Evolutionary conservation across 2,113 vertebrate species (phyloP), one percentile per base, ranked within the genome.

Genomic region (Dipodomys ordii): DNA sequence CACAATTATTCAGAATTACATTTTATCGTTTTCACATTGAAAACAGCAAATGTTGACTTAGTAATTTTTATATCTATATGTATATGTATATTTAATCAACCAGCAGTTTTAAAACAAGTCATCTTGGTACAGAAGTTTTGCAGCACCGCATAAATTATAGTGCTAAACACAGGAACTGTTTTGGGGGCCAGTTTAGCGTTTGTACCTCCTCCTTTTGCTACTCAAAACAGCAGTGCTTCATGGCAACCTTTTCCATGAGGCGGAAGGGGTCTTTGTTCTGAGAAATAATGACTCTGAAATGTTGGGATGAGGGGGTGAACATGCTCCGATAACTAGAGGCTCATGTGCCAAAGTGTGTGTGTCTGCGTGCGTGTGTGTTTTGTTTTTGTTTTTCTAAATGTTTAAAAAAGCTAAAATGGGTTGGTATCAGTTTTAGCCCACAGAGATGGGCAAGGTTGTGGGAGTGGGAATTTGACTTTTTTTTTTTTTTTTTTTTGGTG

Each of bases 11-110:
- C 95, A 83, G 94, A 46, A 97, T 97, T 97, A 96, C 97, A 95
- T 98, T 98, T 98, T 97, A 96, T 97, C 0, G 97, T 98, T 98
- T 98, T 98, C 98, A 98, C 97, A 98, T 98, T 98, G 98, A 98
- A 98, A 98, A 98, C 97, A 53, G 92, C 97, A 97, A 97, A 98
- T 98, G 98, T 98, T 96, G 94, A 95, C 95, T 97, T 98, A 93
- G 87, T 95, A 97, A 96, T 95, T 96, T 97, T 96, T 97, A 97
- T 97, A 96, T 95, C 90, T 96, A 91, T 96, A 97, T 95, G 74
- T 95, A 94, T 96, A 95, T 97, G 96, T 98, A 96, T 98, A 92
- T 96, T 97, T 97, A 97, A 98, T 89, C 96, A 96, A 91, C 98
- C 92, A 87, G 96, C 97, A 69, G 96, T 98, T 98, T 97, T 95